Evolutionary conservation across 2,888 invertebrate species (phyloP).

Genomic region (Morpho helenor): DNA sequence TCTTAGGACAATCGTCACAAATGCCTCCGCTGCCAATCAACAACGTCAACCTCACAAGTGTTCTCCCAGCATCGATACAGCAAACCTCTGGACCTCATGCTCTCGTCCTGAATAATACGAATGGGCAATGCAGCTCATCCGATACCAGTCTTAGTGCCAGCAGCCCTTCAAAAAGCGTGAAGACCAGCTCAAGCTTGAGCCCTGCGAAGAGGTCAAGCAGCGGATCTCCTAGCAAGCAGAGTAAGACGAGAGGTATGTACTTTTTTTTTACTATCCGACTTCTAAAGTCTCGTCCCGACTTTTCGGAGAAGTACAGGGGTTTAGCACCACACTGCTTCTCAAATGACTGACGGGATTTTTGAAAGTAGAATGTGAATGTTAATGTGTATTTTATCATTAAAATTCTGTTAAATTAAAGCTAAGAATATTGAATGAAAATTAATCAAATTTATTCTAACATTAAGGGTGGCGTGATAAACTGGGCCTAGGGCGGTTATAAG

Average conservation of each 20-base stretch:
- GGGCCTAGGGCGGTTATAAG: too few relatives aligned
- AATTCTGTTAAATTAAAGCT: too few relatives aligned
- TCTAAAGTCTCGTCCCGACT: too few relatives aligned
- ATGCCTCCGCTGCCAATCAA: slow-evolving; percentile 51
- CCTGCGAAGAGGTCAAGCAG: slow-evolving; percentile 91
- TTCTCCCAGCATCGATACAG: slow-evolving; percentile 55
- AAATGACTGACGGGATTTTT: too few relatives aligned
- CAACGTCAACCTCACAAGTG: slow-evolving; percentile 60
- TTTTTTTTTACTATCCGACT: too few relatives aligned
- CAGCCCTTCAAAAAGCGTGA: slow-evolving; percentile 91
- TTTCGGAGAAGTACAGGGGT: too few relatives aligned
- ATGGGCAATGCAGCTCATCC: slow-evolving; percentile 72
- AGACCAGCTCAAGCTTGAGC: slow-evolving; percentile 90
- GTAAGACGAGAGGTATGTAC: slow-evolving; percentile 86
- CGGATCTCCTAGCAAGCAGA: slow-evolving; percentile 88
- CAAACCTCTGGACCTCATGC: slow-evolving; percentile 51
- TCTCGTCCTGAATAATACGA: slow-evolving; percentile 51
- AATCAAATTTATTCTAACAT: too few relatives aligned
- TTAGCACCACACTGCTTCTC: too few relatives aligned
- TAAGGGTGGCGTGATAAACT: too few relatives aligned
- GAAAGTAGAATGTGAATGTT: too few relatives aligned
- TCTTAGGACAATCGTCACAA: slow-evolving; percentile 44
- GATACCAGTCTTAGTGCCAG: slow-evolving; percentile 83
- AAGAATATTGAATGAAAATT: too few relatives aligned
- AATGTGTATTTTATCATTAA: too few relatives aligned